Conservation (phyloP, 35 echinoderm and acorn worm species). For the Strongylocentrotus purpuratus region DNA sequence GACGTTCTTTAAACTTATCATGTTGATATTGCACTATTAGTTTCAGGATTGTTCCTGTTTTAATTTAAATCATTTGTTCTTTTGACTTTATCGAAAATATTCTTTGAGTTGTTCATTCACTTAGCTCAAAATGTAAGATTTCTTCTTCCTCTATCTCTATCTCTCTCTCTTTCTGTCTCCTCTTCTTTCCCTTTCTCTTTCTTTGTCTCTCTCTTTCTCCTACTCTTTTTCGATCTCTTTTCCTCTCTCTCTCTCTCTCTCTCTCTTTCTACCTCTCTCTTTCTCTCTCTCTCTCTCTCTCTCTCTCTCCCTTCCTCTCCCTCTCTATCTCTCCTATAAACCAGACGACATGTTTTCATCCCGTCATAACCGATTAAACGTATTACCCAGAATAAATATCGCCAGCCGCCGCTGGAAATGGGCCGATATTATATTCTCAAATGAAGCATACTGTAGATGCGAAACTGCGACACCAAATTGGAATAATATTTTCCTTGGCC, state of each 20-base stretch:
- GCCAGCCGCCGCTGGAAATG: not conserved
- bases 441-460: not conserved
- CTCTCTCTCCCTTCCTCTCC: not conserved
- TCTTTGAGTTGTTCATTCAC: no score
- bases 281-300: not conserved
- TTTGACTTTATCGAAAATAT: no score
- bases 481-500: not conserved
- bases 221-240: not conserved
- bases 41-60: no score
- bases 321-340: not conserved
- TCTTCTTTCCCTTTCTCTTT: no score
- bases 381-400: not conserved
- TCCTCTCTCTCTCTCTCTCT: not conserved
- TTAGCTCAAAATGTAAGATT: no score
- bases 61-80: no score
- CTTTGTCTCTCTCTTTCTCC: not conserved
- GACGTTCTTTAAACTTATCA: no score
- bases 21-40: no score
- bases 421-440: not conserved
- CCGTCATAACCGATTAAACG: not conserved
- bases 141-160: no score
- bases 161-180: no score
- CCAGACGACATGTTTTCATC: not conserved
- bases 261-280: not conserved
- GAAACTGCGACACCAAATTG: not conserved